Base-by-base conservation (phyloP, 2,888 invertebrate species). In the Apodemia zela region DNA sequence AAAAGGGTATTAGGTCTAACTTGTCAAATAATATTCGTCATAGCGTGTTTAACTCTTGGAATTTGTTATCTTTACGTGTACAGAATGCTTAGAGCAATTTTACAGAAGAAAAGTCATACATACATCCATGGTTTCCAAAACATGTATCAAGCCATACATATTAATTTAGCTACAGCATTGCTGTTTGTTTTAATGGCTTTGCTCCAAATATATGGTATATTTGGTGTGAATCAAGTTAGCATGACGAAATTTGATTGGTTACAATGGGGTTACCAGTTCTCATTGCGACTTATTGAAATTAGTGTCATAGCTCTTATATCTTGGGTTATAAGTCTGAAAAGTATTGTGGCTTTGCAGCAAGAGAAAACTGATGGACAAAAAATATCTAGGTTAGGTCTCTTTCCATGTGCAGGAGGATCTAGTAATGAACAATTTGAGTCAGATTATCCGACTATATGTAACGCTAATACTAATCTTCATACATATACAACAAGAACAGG, bases 231-330 rank as follows among this genome's bases (percentile, higher is more conserved):
- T 68, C 90, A 90, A 73, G 93, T 93, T 21, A 92, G 88, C 64
- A 93, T 93, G 86, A 93, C 93, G 1, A 95, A 95, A 73, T 94
- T 95, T 73, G 95, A 95, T 67, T 98, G 98, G 98, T 93, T 97
- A 4, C 96, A 98, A 92, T 98, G 97, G 97, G 96, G 96, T 21
- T 98, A 97, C 87, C 97, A 98, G 78, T 95, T 97, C 76, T 95
- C 96, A 0, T 93, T 97, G 62, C 93, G 98, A 33, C 92, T 97
- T 7, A 93, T 97, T 62, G 98, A 98, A 85, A 94, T 98, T 59
- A 94, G 95, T n/a, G 96, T 98, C 75, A 96, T 98, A 72, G 95
- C 96, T 5, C 92, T 97, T 63, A 93, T 97, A 72, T 96, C 96
- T 0, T 98, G 97, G 94, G 97, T 98, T 11, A 96, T 97, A 59